Evolutionary conservation across 2,888 invertebrate genomes (phyloP), one percentile per base, ranked within the genome.

Genomic region (Abrostola triplasia): DNA sequence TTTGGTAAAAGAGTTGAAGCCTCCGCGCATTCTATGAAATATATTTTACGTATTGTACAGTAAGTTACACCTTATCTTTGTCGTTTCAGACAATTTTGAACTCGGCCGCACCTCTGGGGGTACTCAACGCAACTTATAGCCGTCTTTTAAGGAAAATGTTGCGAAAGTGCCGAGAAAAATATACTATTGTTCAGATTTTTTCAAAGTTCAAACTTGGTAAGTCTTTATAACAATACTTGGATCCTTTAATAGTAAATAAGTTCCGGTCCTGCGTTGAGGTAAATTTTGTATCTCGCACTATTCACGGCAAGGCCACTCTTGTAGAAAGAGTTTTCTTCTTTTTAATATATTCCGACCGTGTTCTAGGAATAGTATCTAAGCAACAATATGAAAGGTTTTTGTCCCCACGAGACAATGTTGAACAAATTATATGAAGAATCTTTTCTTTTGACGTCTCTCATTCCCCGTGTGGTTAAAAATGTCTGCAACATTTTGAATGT

Each of bases 21-120:
- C 13, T 12, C 44, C 24, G 13, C 13, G 44, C 10, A 47, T 47
- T 47, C 24, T 59, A 64, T 68, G 36, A 40, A 53, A 49, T 52
- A 48, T 52, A 52, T 49, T 58, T 52, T 54, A 55, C 35, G 37
- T 59, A 60, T 58, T 59, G 48, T 64, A 42, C 40, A 11, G 64
- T 68, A 65, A 69, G 58, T 73, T 64, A 63, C 48, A 51, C 55
- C 68, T 72, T 76, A 77, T 78, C 75, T 75, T 40, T 62, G 62
- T 67, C 66, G 50, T 69, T 64, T 67, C 70, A 75, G 75, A 64
- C 67, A 54, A 72, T 75, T 70, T 49, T 41, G 50, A 40, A 63
- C 59, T 52, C 12, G 49, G 42, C 40, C 64, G 44, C 54, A 57
- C 68, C 62, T 67, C 13, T 12, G 62, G 50, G 77, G 64, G 58